Base-by-base conservation (phyloP, 2,888 invertebrate species). In the Heterodera filipjevi region DNA sequence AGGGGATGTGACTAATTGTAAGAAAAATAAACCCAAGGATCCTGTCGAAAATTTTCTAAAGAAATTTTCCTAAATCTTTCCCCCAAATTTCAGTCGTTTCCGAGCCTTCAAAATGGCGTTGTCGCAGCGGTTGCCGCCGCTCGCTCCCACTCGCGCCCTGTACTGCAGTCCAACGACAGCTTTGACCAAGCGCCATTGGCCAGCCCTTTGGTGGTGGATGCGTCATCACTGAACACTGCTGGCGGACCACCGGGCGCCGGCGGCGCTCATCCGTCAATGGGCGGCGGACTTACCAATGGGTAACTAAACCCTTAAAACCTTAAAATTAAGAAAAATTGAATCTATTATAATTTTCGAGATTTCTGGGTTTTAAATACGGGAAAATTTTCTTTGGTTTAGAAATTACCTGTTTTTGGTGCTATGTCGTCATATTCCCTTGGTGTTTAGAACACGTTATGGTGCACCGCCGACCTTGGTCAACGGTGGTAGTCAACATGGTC, bases 61-160 rank as follows among this genome's bases (percentile, higher is more conserved):
- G 32, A 16, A 27, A 27, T 66, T 27, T 46, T 8, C 16, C 66
- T 30, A n/a, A 64, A n/a, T 27, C 35, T 32, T 10, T 59, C 27
- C 22, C 53, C 27, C 66, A 27, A 27, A 22, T 68, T 68, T 35
- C 32, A 68, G 68, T 32, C 35, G 1, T 68, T 68, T 3, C 68
- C 68, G 33, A 68, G 33, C 68, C 33, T 68, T 33, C 68, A 68
- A 68, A 49, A 49, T 19, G 49, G 59, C 59, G 6, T 53, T 22
- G 53, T 16, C 53, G 22, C 53, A 22, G 53, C 19, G 39, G 6
- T 12, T 12, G 39, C 39, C 39, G 39, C 12, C 39, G 39, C 39
- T 27, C 74, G 74, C 19, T 53, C 75, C 46, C 53, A 19, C 33
- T 75, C 75, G 30, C 75, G 75, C 33, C 66, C 75, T 22, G 53